Conservation (phyloP, 2,797 vertebrate genomes). For the Sebastes baramenuke region DNA sequence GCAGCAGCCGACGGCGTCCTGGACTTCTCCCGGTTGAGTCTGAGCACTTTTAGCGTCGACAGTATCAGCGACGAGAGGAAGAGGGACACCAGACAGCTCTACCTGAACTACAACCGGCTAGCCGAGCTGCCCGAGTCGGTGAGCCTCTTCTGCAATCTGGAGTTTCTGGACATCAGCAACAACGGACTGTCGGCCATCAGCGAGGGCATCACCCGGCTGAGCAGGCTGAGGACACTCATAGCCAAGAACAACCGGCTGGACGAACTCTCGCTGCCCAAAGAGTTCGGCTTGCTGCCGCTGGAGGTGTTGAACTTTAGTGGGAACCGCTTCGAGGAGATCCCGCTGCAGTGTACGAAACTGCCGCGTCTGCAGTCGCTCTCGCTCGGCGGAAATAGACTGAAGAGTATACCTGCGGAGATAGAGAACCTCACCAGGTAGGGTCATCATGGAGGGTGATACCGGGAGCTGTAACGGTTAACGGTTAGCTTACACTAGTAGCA, state of each 20-base stretch:
- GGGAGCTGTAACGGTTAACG: not conserved
- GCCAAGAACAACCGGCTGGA: conserved; percentile 97
- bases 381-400: conserved; percentile 93
- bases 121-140: conserved; percentile 82
- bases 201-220: conserved; percentile 84
- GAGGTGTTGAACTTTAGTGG: conserved; percentile 95
- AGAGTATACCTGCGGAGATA: conserved; percentile 91
- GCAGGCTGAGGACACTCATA: conserved; percentile 87
- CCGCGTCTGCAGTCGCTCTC: conserved; percentile 91
- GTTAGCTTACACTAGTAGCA: too few species aligned
- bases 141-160: conserved; percentile 85
- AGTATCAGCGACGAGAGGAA: conserved; percentile 79
- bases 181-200: conserved; percentile 87
- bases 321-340: conserved; percentile 92
- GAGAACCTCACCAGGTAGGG: conserved; percentile 90
- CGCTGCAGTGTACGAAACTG: conserved; percentile 86
- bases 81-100: conserved; percentile 81
- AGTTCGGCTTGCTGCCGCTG: conserved; percentile 86
- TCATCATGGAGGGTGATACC: not conserved
- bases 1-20: conserved; percentile 77
- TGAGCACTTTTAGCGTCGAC: conserved; percentile 75
- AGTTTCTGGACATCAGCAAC: conserved; percentile 93
- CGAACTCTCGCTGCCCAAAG: conserved; percentile 91
- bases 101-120: conserved; percentile 86
- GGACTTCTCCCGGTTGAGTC: conserved; percentile 82